Conservation (phyloP, 2,113 vertebrate species). For the Bungarus multicinctus region DNA sequence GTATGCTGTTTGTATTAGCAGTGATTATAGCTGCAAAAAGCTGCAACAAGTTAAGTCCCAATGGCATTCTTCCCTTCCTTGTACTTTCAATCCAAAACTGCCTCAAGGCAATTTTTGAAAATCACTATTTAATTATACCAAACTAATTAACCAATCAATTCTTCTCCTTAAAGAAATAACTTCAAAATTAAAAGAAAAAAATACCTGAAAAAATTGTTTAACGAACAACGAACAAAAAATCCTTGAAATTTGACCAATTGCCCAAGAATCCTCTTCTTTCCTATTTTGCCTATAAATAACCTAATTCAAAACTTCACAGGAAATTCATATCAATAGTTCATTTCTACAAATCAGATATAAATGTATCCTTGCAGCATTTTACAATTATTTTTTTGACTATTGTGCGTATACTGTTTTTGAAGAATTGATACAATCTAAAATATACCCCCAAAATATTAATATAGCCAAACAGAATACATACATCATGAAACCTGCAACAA, state of each 20-base stretch:
- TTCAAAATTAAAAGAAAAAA: background rate
- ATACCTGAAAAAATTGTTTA: background rate
- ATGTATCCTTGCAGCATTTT: background rate
- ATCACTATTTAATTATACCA: background rate
- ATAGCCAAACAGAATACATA: background rate
- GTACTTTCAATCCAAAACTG: background rate
- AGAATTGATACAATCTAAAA: background rate
- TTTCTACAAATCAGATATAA: background rate
- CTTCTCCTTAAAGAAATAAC: background rate
- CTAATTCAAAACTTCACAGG: background rate
- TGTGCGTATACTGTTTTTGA: background rate
- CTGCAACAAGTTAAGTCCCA: background rate
- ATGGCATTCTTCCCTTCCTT: background rate
- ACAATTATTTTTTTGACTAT: background rate
- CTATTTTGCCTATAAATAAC: background rate
- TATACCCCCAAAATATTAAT: background rate
- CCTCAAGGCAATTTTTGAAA: background rate
- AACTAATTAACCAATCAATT: background rate
- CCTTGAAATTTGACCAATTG: background rate
- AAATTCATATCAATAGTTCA: background rate
- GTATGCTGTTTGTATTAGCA: background rate
- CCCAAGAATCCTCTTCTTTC: background rate
- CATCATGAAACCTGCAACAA: background rate
- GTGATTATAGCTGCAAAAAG: background rate
- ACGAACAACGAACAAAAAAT: background rate